A percentile compares a stretch with the other conserved stretches of the same genome.
phyloP scores from a whole-genome alignment of 2,113 vertebrate species.

The Strix aluco region DNA sequence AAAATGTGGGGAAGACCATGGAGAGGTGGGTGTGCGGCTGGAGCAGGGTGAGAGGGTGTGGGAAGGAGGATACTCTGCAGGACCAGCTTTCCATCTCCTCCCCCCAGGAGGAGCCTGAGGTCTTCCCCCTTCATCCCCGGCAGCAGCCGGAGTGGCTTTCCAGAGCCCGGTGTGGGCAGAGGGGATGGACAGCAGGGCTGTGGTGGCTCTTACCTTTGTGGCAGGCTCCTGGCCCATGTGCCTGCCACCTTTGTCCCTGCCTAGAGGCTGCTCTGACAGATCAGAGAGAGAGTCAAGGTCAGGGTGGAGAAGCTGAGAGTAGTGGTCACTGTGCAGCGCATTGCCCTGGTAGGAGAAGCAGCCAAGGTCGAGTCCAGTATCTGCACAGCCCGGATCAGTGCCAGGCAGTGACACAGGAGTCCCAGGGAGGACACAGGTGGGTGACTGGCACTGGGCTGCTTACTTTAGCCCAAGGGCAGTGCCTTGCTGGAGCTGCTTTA shows the following conservation, averaged over 20 bases:
- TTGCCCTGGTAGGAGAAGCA: background rate
- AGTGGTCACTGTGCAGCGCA: accelerated
- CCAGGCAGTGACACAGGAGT: background rate
- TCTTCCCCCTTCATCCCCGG: background rate
- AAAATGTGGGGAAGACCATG: accelerated
- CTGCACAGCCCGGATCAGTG: background rate
- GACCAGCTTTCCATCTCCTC: background rate
- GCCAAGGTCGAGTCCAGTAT: accelerated
- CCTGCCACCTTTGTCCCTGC: background rate
- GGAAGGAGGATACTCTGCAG: background rate
- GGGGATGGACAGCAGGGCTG: background rate
- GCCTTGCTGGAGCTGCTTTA: background rate
- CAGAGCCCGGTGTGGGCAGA: accelerated
- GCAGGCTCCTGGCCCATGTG: background rate
- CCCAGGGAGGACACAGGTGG: background rate
- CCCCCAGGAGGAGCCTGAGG: background rate
- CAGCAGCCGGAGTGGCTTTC: background rate
- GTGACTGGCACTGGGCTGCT: accelerated
- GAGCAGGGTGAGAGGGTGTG: background rate
- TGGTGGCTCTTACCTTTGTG: background rate
- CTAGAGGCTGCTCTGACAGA: background rate
- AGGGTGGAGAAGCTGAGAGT: background rate
- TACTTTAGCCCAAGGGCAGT: background rate
- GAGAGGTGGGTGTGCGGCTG: accelerated
- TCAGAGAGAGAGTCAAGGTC: background rate